Evolutionary conservation across 2,888 invertebrate species (phyloP).

Genomic region (Platypus cylindrus): DNA sequence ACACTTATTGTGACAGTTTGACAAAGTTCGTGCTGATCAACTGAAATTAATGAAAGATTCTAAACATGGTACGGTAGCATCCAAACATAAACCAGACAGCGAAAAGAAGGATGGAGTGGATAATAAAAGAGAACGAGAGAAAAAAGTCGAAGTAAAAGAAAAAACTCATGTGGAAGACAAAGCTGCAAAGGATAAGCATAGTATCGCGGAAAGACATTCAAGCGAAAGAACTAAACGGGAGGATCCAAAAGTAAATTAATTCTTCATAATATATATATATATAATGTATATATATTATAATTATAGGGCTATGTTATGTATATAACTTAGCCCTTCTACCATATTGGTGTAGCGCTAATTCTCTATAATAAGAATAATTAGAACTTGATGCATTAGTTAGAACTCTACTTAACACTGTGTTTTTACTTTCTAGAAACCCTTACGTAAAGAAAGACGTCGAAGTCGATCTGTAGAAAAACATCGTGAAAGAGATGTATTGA

Average conservation of each 20-base stretch:
- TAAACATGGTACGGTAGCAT: constrained; percentile 11
- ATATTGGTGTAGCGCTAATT: too few species aligned
- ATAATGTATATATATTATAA: too few species aligned
- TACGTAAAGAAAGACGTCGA: too few species aligned
- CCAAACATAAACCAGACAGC: constrained; percentile 10
- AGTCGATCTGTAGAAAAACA: constrained; percentile 11
- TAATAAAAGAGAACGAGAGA: constrained; percentile 15
- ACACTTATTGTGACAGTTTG: constrained; percentile 17
- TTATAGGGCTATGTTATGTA: too few species aligned
- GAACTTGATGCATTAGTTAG: too few species aligned
- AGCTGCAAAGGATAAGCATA: constrained; percentile 6
- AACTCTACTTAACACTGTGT: too few species aligned
- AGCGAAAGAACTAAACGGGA: constrained; percentile 16
- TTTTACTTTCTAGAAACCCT: too few species aligned
- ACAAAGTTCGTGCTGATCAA: constrained; percentile 30
- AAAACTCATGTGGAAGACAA: constrained; percentile 11
- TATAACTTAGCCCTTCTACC: too few species aligned
- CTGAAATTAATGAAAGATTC: constrained; percentile 26
- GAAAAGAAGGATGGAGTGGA: constrained; percentile 18
- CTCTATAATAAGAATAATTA: too few species aligned
- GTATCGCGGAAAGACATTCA: constrained; percentile 9
- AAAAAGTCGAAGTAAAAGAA: constrained; percentile 16
- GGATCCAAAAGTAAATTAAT: too few species aligned
- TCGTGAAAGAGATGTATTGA: constrained; percentile 47
- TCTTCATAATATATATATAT: too few species aligned